These are phyloP conservation scores for Charina bottae DNA, from an alignment of 2,113 vertebrate genomes.

Conservation along the genomic window DNA sequence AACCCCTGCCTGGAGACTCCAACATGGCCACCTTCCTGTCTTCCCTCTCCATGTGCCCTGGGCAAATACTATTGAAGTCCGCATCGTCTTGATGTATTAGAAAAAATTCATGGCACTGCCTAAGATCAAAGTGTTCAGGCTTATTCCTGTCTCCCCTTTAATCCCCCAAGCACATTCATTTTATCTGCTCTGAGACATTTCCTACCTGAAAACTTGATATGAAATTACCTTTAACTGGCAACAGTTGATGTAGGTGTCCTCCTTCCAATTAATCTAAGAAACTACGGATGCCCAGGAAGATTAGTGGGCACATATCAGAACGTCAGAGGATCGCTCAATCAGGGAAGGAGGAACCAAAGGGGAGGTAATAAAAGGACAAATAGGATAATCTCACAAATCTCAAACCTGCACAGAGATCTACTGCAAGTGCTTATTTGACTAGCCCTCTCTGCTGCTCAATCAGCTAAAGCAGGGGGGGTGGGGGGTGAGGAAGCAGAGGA, in stretches of 20 bases:
- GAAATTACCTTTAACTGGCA: background rate
- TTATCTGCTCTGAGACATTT: background rate
- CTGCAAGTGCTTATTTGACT: slow-evolving; percentile 37
- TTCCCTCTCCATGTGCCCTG: background rate
- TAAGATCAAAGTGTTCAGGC: background rate
- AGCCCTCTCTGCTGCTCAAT: slow-evolving; percentile 16
- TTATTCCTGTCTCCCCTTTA: background rate
- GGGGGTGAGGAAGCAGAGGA: slow-evolving; percentile 38
- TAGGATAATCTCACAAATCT: slow-evolving; percentile 7
- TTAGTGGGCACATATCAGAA: background rate
- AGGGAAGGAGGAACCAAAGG: background rate
- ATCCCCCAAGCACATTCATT: background rate
- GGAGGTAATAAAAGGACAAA: slow-evolving; percentile 34
- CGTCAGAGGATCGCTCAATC: background rate
- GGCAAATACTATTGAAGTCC: background rate
- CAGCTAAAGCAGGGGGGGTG: background rate
- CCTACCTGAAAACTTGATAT: slow-evolving; percentile 52
- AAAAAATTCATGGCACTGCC: background rate
- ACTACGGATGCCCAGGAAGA: background rate
- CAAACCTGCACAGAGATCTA: background rate
- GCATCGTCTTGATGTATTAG: background rate
- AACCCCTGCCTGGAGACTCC: background rate
- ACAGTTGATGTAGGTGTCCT: background rate
- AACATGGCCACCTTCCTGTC: background rate
- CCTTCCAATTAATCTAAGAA: slow-evolving; percentile 27